Percentiles rank a stretch among this genome's conserved stretches.
Evolutionary conservation across 2,888 invertebrate genomes (phyloP).

Genomic region (Folsomia manolachei): DNA sequence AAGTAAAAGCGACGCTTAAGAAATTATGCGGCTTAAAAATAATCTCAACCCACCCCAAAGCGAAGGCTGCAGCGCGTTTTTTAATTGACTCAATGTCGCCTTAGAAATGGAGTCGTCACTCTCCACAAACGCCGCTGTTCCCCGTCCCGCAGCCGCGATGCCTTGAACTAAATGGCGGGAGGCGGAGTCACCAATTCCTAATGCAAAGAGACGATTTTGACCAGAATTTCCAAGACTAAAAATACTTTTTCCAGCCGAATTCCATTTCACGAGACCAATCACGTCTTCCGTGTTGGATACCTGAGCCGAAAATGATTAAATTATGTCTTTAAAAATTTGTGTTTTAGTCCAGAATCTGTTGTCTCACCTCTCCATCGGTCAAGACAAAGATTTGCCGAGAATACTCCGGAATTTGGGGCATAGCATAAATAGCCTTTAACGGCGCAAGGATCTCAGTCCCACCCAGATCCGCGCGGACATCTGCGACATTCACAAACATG

Average conservation of each 20-base stretch:
- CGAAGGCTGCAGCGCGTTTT: slow-evolving; percentile 50
- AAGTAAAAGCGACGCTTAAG: background rate
- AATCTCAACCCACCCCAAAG: slow-evolving; percentile 33
- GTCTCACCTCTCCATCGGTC: slow-evolving; percentile 52
- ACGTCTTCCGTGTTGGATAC: slow-evolving; percentile 52
- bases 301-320: slow-evolving; percentile 15
- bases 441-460: slow-evolving; percentile 53
- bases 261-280: slow-evolving; percentile 49
- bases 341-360: background rate
- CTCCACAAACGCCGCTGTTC: slow-evolving; percentile 53
- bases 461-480: slow-evolving; percentile 52
- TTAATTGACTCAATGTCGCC: slow-evolving; percentile 51
- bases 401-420: slow-evolving; percentile 45
- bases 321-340: background rate
- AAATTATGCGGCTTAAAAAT: background rate
- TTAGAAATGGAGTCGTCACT: slow-evolving; percentile 50
- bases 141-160: slow-evolving; percentile 53
- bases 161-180: slow-evolving; percentile 54
- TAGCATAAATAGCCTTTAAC: slow-evolving; percentile 49
- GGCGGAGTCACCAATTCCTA: slow-evolving; percentile 54
- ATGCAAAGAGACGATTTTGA: slow-evolving; percentile 53
- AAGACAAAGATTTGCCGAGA: slow-evolving; percentile 53
- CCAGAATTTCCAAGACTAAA: too few relatives aligned
- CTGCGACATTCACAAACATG: too few relatives aligned
- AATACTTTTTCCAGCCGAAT: slow-evolving; percentile 49